phyloP scores from a whole-genome alignment of 2,888 invertebrate species.

The Drosophila pegasa region DNA sequence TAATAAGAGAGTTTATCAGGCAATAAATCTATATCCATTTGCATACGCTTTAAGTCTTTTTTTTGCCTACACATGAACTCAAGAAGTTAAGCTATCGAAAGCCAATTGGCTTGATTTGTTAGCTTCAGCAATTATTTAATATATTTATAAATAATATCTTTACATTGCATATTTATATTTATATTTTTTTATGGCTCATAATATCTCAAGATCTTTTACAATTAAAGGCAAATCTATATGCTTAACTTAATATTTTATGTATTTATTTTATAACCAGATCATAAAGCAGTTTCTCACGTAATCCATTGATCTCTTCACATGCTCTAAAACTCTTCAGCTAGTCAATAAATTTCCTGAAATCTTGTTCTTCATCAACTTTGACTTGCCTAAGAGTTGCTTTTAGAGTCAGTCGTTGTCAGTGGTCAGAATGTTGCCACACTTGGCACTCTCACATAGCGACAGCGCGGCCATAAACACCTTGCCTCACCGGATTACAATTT shows the following conservation, averaged over 20 bases:
- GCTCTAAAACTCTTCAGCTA: background rate
- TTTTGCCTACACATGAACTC: too few relatives aligned
- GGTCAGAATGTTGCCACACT: constrained; percentile 51
- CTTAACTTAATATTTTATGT: too few relatives aligned
- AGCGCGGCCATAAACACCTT: constrained; percentile 51
- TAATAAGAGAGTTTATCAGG: too few relatives aligned
- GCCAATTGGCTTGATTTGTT: too few relatives aligned
- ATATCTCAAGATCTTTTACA: too few relatives aligned
- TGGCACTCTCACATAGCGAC: constrained; percentile 24
- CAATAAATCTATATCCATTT: too few relatives aligned
- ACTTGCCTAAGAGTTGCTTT: background rate
- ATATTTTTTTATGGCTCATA: too few relatives aligned
- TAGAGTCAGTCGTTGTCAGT: constrained; percentile 2
- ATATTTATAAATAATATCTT: background rate
- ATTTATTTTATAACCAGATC: too few relatives aligned
- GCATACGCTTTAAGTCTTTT: too few relatives aligned
- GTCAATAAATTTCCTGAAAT: background rate
- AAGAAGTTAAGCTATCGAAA: too few relatives aligned
- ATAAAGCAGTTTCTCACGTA: background rate
- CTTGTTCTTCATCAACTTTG: background rate
- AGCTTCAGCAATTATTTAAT: background rate
- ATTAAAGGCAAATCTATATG: too few relatives aligned
- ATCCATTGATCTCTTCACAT: background rate
- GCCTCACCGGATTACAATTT: constrained; percentile 37
- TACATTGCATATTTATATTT: background rate